Conservation (phyloP, 2,888 invertebrate genomes). For the Didymodactylos carnosus region DNA sequence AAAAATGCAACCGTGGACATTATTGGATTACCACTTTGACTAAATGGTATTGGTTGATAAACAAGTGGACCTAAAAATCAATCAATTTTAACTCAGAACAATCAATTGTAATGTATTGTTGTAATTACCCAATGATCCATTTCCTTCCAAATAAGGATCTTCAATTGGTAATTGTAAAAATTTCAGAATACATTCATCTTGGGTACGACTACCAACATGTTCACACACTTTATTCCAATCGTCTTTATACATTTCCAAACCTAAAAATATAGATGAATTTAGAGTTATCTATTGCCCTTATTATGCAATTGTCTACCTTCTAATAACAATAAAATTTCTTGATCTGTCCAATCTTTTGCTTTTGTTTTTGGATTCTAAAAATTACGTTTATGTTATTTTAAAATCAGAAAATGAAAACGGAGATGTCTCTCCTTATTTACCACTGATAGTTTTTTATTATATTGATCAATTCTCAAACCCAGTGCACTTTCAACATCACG, state of each 20-base stretch:
- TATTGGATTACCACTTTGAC: constrained; percentile 89
- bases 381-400: neutral
- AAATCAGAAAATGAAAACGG: no score
- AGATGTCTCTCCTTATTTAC: neutral
- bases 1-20: constrained; percentile 99
- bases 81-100: no score
- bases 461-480: neutral
- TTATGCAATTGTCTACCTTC: constrained; percentile 42
- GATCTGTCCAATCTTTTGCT: constrained; percentile 30
- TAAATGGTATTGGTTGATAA: constrained; percentile 92
- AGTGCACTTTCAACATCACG: neutral
- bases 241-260: constrained; percentile 88
- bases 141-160: constrained; percentile 70
- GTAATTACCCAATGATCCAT: no score
- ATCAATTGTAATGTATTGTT: no score
- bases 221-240: constrained; percentile 92
- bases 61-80: constrained; percentile 56
- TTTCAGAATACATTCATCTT: constrained; percentile 96
- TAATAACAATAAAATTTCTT: constrained; percentile 77
- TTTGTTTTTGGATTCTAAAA: neutral
- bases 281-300: no score
- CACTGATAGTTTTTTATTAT: neutral
- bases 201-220: constrained; percentile 89
- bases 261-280: constrained; percentile 30
- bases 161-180: constrained; percentile 91